Conservation (phyloP, 2,797 vertebrate genomes). For the Melanogrammus aeglefinus region DNA sequence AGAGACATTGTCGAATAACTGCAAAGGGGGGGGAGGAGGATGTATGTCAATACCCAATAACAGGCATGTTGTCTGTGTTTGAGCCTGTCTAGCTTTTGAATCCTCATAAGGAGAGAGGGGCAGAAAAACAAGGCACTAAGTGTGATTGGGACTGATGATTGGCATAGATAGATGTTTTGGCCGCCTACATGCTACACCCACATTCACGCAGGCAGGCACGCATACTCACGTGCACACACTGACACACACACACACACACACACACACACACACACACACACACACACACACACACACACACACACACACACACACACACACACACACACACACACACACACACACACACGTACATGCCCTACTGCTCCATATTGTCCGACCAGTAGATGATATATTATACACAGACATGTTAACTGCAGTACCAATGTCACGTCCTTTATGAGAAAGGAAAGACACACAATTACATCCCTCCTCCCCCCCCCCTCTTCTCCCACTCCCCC, state of each 20-base stretch:
- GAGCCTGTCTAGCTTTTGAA: too few species aligned
- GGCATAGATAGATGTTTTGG: background rate
- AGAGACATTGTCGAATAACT: too few species aligned
- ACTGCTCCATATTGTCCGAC: background rate
- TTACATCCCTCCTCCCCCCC: background rate
- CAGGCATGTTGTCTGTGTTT: too few species aligned
- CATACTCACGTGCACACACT: background rate
- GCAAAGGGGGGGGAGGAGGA: too few species aligned
- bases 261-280: background rate
- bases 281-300: background rate
- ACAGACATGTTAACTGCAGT: constrained; percentile 38
- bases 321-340: background rate
- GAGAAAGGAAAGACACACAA: constrained; percentile 21
- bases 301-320: background rate
- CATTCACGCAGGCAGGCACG: background rate
- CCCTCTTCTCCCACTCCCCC: background rate
- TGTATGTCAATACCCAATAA: too few species aligned
- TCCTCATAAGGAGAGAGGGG: too few species aligned
- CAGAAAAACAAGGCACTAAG: background rate
- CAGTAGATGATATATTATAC: constrained; percentile 22
- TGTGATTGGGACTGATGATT: background rate
- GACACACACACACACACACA: background rate
- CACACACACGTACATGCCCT: background rate
- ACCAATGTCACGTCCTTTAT: constrained; percentile 42
- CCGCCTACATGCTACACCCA: background rate